A percentile compares a stretch with the other conserved stretches of the same genome.
These are phyloP conservation scores for Hemibagrus wyckioides DNA, from an alignment of 2,113 vertebrate species.

Conservation along the genomic window DNA sequence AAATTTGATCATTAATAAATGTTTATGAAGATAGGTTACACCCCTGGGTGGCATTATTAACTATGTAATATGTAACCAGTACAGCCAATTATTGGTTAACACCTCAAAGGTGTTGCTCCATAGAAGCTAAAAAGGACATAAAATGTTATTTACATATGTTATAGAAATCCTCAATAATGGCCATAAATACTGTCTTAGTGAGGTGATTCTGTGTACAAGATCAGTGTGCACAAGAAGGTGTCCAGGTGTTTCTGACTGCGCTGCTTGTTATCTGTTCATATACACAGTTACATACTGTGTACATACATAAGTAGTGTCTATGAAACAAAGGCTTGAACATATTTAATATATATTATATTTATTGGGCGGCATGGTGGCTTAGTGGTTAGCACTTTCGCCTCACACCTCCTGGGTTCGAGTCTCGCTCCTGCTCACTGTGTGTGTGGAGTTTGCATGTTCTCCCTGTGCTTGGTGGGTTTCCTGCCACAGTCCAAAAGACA, in stretches of 20 bases:
- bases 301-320: not conserved
- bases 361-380: too few species aligned
- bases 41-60: not conserved
- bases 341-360: too few species aligned
- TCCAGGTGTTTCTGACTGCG: not conserved
- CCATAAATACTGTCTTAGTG: not conserved
- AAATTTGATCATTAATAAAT: not conserved
- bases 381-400: too few species aligned
- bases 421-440: too few species aligned
- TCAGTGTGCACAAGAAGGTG: not conserved
- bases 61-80: not conserved
- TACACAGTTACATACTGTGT: not conserved
- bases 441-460: too few species aligned
- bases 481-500: too few species aligned
- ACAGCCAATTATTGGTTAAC: not conserved
- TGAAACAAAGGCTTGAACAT: not conserved
- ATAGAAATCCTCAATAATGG: not conserved
- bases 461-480: too few species aligned
- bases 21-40: not conserved
- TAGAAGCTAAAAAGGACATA: not conserved
- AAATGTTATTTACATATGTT: not conserved
- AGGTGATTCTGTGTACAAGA: not conserved
- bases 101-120: not conserved
- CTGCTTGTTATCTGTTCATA: not conserved
- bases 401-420: too few species aligned